Percentiles rank a stretch among this genome's conserved stretches.
Evolutionary conservation across 1,140 invertebrate genomes (phyloP).

Genomic region (Anoplolepis gracilipes): DNA sequence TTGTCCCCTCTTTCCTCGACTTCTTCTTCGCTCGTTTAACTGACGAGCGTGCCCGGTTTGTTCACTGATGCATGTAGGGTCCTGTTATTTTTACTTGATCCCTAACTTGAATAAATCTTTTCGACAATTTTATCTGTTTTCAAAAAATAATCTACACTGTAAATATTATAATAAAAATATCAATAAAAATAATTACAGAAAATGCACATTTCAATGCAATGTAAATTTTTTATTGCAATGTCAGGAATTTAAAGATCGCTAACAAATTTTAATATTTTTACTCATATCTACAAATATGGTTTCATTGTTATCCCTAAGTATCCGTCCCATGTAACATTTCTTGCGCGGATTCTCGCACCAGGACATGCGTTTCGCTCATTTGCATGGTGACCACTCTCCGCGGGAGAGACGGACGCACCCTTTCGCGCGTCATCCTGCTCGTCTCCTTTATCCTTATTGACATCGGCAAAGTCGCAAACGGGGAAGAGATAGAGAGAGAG

Average conservation of each 20-base stretch:
- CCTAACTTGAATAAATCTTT: conserved; percentile 10
- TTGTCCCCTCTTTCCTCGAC: conserved; percentile 44
- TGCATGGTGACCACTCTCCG: conserved; percentile 20
- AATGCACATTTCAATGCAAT: too few species aligned
- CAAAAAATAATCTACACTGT: neutral
- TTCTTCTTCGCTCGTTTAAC: conserved; percentile 20
- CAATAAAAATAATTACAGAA: neutral
- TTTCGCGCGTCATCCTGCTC: conserved; percentile 26
- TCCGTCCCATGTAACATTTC: neutral
- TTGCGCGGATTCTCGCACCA: conserved; percentile 16
- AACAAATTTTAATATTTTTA: too few species aligned
- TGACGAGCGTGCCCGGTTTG: conserved; percentile 11
- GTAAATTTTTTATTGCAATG: neutral
- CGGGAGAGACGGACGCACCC: conserved; percentile 51
- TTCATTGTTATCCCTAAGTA: neutral
- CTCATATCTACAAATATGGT: neutral
- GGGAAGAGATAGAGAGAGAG: neutral
- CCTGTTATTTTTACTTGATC: conserved; percentile 4
- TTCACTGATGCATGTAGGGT: neutral
- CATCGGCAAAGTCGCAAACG: conserved; percentile 21
- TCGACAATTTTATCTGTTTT: neutral
- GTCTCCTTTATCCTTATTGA: conserved; percentile 9
- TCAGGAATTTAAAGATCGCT: neutral
- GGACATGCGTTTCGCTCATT: conserved; percentile 35
- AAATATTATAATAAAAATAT: neutral